Conservation (phyloP, 2,113 vertebrate species). For the Boulengerochromis microlepis region DNA sequence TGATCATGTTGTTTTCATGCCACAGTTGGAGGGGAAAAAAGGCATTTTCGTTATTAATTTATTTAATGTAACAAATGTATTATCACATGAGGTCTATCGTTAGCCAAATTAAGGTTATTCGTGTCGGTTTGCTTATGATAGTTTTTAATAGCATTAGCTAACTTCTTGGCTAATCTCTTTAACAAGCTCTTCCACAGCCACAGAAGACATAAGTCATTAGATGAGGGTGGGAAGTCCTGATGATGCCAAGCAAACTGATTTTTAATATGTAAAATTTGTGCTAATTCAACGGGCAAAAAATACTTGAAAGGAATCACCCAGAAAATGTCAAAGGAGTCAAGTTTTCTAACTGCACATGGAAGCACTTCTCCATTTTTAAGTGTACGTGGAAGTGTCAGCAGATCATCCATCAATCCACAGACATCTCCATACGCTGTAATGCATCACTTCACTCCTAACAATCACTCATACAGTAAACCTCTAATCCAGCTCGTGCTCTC, state of each 20-base stretch:
- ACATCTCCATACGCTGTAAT: constrained; percentile 29
- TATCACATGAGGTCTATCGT: rapidly evolving
- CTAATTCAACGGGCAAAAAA: background rate
- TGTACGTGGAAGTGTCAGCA: constrained; percentile 1
- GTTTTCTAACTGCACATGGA: background rate
- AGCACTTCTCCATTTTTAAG: background rate
- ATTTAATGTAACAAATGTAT: background rate
- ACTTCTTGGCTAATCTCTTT: background rate
- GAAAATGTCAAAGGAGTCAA: background rate
- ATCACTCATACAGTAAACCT: constrained; percentile 36
- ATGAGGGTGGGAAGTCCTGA: background rate
- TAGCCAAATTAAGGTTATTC: background rate
- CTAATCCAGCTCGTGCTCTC: constrained; percentile 56
- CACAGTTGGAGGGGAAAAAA: background rate
- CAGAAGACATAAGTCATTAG: background rate
- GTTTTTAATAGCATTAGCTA: background rate
- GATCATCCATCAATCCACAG: constrained; percentile 46
- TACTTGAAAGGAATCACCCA: background rate
- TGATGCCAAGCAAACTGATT: background rate
- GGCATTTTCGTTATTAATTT: background rate
- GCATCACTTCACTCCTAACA: constrained; percentile 42
- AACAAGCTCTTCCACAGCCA: background rate
- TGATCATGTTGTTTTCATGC: background rate
- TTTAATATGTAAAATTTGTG: background rate
- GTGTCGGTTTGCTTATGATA: background rate